Percentiles rank a stretch among this genome's conserved stretches.
phyloP scores from a whole-genome alignment of 2,797 vertebrate genomes.

The Xenentodon cancila region DNA sequence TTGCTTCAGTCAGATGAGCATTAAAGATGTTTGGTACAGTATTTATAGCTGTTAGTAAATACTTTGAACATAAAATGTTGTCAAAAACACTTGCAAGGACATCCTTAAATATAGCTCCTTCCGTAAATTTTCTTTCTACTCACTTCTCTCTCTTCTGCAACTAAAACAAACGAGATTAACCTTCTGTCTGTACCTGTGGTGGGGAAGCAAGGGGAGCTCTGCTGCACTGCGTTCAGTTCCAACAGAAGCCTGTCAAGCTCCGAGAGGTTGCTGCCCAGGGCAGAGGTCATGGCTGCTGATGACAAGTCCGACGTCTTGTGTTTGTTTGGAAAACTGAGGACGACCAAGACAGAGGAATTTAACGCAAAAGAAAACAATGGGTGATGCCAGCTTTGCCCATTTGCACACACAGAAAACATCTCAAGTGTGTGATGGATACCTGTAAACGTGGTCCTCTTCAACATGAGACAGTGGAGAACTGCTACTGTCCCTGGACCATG shows the following conservation, averaged over 20 bases:
- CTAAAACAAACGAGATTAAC: background rate
- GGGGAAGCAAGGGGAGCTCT: slow-evolving; percentile 86
- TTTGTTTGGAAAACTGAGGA: slow-evolving; percentile 94
- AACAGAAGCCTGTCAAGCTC: slow-evolving; percentile 95
- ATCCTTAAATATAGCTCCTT: background rate
- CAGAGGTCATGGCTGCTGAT: slow-evolving; percentile 88
- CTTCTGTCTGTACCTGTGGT: slow-evolving; percentile 81
- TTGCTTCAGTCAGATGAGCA: too few species aligned
- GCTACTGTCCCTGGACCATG: slow-evolving; percentile 83
- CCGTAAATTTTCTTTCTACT: background rate
- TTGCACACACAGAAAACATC: background rate
- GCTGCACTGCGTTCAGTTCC: slow-evolving; percentile 96
- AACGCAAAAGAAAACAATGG: background rate
- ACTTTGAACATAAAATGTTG: too few species aligned
- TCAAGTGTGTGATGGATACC: slow-evolving; percentile 72
- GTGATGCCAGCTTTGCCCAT: background rate
- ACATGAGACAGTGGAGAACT: slow-evolving; percentile 81
- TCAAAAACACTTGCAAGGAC: too few species aligned
- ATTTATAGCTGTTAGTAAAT: too few species aligned
- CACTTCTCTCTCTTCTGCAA: background rate
- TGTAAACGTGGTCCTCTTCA: slow-evolving; percentile 98
- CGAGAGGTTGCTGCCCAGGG: slow-evolving; percentile 93
- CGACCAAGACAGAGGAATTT: slow-evolving; percentile 3
- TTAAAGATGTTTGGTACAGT: too few species aligned
- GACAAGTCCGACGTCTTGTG: slow-evolving; percentile 91